Evolutionary conservation across 1,140 invertebrate species (phyloP), one percentile per base, ranked within the genome.

Genomic region (Conus betulinus): DNA sequence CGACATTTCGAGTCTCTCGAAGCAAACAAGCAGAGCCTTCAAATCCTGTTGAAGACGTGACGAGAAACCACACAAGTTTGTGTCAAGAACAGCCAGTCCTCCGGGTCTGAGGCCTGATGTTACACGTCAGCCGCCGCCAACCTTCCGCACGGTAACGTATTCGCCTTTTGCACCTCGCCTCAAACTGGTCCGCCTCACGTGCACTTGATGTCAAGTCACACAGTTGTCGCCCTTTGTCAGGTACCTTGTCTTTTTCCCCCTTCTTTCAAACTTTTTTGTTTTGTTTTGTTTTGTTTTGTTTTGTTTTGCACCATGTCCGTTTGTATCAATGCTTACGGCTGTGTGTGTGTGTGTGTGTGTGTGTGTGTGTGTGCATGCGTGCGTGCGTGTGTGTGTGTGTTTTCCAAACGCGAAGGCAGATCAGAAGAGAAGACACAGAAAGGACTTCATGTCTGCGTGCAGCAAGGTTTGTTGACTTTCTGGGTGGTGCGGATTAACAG

Each of bases 401-500:
- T 63, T 63, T 63, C 60, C 10, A 63, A 63, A 4, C 60, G 17
- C 11, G 17, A 11, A 63, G 60, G 17, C 10, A 63, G 11, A 63
- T 63, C 60, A 13, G 60, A 63, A 63, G 60, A 13, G 60, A 13
- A 63, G 60, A 63, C 60, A 63, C 60, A 63, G 67, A 71, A 7
- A 71, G 67, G 67, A 20, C 67, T 63, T 20, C 23, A 71, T 6
- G 67, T 71, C 67, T 23, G 20, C 67, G 0, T 20, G 17, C 10
- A 63, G 11, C 67, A 23, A 51, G 27, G 57, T 25, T 53, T 87
- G 85, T 87, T 87, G 76, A 71, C 71, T 78, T 60, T 25, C 1
- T 79, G 74, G 74, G 85, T 55, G 71, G 85, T 74, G 23, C 11
- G 85, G 85, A 71, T 87, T 87, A 51, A 79, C 5, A 20, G 53